Conservation (phyloP, 1,140 invertebrate species). For the Aphelenchoides besseyi region DNA sequence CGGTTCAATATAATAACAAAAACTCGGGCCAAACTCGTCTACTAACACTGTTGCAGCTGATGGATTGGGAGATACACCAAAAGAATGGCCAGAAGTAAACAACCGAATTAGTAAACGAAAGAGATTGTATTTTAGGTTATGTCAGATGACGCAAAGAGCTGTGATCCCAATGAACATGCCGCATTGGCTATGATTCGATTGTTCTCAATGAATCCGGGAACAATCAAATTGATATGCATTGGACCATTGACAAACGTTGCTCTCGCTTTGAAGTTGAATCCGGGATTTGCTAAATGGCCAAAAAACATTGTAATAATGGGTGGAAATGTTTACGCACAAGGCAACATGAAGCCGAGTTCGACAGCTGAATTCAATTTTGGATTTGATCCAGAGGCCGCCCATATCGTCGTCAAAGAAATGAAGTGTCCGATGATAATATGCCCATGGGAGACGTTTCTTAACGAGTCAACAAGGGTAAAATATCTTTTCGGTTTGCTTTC, state of each 20-base stretch:
- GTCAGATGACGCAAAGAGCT: conserved; percentile 34
- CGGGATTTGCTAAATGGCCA: conserved; percentile 68
- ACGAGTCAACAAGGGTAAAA: conserved; percentile 31
- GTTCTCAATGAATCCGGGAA: conserved; percentile 67
- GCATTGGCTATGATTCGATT: conserved; percentile 62
- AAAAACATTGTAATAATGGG: conserved; percentile 75
- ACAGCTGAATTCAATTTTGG: conserved; percentile 78
- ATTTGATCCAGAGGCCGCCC: conserved; percentile 75
- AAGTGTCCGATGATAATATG: conserved; percentile 70
- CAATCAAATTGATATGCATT: conserved; percentile 70
- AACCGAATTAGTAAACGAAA: conserved; percentile 58
- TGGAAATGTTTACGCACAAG: conserved; percentile 70
- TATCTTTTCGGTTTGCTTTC: conserved; percentile 10
- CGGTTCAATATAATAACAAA: too few relatives aligned
- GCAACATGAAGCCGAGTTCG: conserved; percentile 70
- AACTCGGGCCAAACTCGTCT: too few relatives aligned
- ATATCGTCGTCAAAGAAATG: conserved; percentile 82
- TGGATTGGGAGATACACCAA: conserved; percentile 56
- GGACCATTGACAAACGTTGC: conserved; percentile 77
- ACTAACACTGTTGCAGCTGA: too few relatives aligned
- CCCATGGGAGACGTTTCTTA: conserved; percentile 60
- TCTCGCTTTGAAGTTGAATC: conserved; percentile 71
- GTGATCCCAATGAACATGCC: conserved; percentile 39
- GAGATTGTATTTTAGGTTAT: conserved; percentile 73
- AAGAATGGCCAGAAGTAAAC: conserved; percentile 42